These are phyloP conservation scores for Euwallacea similis DNA, from an alignment of 1,140 invertebrate species.

Conservation along the genomic window DNA sequence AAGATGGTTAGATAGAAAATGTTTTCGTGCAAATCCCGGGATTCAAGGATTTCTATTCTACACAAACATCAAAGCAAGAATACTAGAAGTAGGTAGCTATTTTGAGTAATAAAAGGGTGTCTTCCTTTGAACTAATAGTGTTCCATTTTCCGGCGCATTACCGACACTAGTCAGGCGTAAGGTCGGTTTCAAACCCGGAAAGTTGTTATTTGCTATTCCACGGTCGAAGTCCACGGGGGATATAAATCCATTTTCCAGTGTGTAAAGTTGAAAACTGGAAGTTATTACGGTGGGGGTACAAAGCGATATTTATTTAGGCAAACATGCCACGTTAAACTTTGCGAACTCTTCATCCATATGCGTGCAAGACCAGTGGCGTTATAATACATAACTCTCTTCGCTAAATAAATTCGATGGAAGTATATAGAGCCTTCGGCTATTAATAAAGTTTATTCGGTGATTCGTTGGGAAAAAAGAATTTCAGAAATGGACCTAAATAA, in stretches of 20 bases:
- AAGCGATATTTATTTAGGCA: slow-evolving; percentile 29
- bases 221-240: neutral
- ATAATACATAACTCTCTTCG: slow-evolving; percentile 19
- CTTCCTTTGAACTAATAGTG: neutral
- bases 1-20: too few species aligned
- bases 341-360: neutral
- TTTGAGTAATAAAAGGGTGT: too few species aligned
- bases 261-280: slow-evolving; percentile 24
- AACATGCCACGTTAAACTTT: slow-evolving; percentile 25
- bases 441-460: slow-evolving; percentile 26
- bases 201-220: slow-evolving; percentile 15
- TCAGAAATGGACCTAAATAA: slow-evolving; percentile 2
- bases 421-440: slow-evolving; percentile 10
- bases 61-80: too few species aligned
- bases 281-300: slow-evolving; percentile 10
- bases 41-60: too few species aligned
- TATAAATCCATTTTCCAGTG: slow-evolving; percentile 18
- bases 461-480: slow-evolving; percentile 15
- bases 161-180: slow-evolving; percentile 5
- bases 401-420: slow-evolving; percentile 20
- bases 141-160: neutral
- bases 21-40: too few species aligned
- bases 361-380: slow-evolving; percentile 9
- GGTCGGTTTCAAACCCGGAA: neutral
- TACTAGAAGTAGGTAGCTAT: too few species aligned